phyloP scores from a whole-genome alignment of 2,113 vertebrate species.

The Vimba vimba region DNA sequence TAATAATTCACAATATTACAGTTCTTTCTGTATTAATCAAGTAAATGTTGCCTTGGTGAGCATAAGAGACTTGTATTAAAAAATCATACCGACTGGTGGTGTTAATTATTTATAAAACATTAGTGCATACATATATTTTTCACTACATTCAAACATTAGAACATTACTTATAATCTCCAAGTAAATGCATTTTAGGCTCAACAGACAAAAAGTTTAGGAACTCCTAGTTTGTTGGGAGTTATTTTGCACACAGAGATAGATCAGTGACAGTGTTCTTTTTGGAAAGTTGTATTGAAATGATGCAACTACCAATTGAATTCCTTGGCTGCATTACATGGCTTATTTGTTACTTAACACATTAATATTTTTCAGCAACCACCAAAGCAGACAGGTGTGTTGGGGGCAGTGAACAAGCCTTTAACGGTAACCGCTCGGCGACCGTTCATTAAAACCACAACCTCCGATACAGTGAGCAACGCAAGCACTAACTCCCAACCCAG shows the following conservation, averaged over 20 bases:
- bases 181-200: neutral
- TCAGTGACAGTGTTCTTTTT: neutral
- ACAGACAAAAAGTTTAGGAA: neutral
- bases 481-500: slow-evolving; percentile 87
- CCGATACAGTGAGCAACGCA: slow-evolving; percentile 85
- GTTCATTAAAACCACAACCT: slow-evolving; percentile 82
- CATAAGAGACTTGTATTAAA: neutral
- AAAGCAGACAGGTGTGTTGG: slow-evolving; percentile 90
- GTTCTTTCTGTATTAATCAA: neutral
- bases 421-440: slow-evolving; percentile 91
- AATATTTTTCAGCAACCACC: slow-evolving; percentile 73
- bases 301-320: neutral
- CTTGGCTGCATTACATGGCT: neutral
- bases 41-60: neutral
- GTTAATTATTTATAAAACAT: no score
- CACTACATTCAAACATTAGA: neutral
- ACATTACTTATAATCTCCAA: neutral
- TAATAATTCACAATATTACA: no score
- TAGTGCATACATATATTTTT: neutral
- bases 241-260: neutral
- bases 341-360: neutral
- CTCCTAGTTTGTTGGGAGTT: no score
- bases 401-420: slow-evolving; percentile 93
- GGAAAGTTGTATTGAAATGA: neutral
- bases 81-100: no score